Evolutionary conservation across 2,888 invertebrate genomes (phyloP), one percentile per base, ranked within the genome.

Genomic region (Xanthia icteritia): DNA sequence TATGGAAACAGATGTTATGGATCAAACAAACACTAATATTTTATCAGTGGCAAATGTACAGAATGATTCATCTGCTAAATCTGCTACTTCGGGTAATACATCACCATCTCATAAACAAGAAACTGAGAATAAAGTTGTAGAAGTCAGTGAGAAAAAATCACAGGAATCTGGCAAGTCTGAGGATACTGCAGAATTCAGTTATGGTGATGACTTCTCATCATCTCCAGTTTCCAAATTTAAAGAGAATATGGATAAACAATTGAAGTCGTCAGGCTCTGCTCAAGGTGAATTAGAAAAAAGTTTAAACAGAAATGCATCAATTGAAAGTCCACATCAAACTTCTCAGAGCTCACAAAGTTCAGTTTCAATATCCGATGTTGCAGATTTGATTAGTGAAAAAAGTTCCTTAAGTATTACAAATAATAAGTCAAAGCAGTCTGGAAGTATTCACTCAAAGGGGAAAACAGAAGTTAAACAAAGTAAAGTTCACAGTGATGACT

Each of bases 311-410:
- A 90, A 83, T 79, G 86, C 86, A 15, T 89, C 89, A 6, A 54
- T 84, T 73, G 92, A 92, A 75, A 94, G 92, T 84, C 92, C 91
- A 20, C 93, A 91, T 76, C 93, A 93, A 73, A 93, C 91, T 61
- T 95, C 96, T 15, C 91, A 92, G 69, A 94, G 93, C 67, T 94
- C 95, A 42, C 93, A 91, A 67, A 96, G 96, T 83, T 96, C 96
- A 8, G 89, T 96, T 31, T 96, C 96, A 39, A 89, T 96, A 89
- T 96, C 96, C 31, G 96, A 96, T 91, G 95, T 96, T 71, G 95
- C 95, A 51, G 96, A 96, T 89, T 91, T 96, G 73, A 92, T 96
- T 42, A 96, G 95, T 93, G 95, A 95, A 71, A 94, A 92, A 82
- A 95, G 93, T 87, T 90, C 89, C 54, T 90, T 92, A 6, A 91